Conservation (phyloP, 2,888 invertebrate species). For the Oligia fasciuncula region DNA sequence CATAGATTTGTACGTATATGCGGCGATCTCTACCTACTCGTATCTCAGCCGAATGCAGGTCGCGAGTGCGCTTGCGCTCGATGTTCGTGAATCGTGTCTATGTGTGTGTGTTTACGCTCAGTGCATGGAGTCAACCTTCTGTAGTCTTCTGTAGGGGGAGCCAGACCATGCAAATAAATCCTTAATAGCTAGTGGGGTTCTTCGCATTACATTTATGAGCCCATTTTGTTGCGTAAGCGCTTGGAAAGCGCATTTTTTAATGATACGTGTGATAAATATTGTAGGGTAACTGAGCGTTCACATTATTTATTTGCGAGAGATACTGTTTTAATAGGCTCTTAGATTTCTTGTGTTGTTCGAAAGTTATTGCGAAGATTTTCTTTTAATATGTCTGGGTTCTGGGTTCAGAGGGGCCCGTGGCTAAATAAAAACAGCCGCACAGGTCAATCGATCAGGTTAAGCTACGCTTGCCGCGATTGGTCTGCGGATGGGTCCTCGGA, state of each 20-base stretch:
- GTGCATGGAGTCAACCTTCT: slow-evolving; percentile 4
- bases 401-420: too few species aligned
- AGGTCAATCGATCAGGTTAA: too few species aligned
- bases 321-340: slow-evolving; percentile 46
- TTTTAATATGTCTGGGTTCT: background rate
- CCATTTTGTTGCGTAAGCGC: slow-evolving; percentile 61
- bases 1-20: background rate
- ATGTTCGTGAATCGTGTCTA: background rate
- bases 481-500: too few species aligned
- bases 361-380: background rate
- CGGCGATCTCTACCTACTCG: background rate
- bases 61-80: background rate
- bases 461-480: too few species aligned
- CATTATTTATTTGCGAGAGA: slow-evolving; percentile 44
- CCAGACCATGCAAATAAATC: slow-evolving; percentile 69
- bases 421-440: too few species aligned
- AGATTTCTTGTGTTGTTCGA: slow-evolving; percentile 17
- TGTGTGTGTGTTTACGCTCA: background rate
- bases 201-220: slow-evolving; percentile 59
- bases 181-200: slow-evolving; percentile 58
- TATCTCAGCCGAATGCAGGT: too few species aligned
- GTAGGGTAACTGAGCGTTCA: slow-evolving; percentile 39
- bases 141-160: background rate
- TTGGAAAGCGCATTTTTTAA: slow-evolving; percentile 61
- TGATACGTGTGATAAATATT: slow-evolving; percentile 52